Base-by-base conservation (phyloP, 2,797 vertebrate species). In the Takifugu ocellatus region DNA sequence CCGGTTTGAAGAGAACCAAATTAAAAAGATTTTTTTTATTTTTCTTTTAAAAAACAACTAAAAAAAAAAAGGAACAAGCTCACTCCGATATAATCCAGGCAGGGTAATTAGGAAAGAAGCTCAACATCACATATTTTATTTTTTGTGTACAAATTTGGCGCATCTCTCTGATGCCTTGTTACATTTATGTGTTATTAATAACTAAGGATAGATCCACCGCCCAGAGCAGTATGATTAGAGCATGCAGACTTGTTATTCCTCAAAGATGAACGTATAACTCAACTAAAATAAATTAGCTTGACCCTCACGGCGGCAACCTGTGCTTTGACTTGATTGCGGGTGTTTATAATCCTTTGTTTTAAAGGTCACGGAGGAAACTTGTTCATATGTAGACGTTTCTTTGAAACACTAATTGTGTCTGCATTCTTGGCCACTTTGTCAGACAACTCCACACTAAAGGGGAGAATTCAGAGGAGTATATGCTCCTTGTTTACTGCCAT, bases 401-500 rank as follows among this genome's bases (percentile, higher is more conserved):
- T 76, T 75, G 77, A 73, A 74, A 59, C 56, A 25, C 72, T 89
- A 87, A 90, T 87, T 85, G 85, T 64, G 74, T 70, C 75, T 63
- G 69, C 74, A 81, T 84, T 87, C 70, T 79, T 79, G 75, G 72
- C 79, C 77, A 81, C 81, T 84, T 79, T 87, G 77, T 82, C 68
- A 74, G 82, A 82, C 78, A 51, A 75, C 73, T 72, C 56, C 49
- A 5, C 66, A 66, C 60, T 56, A n/a, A 62, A 69, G 76, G 77
- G 70, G 2, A 49, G 57, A 56, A 71, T 66, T 77, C 74, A 70
- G 70, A 78, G 60, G 70, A 82, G 72, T 59, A 21, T 60, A 42
- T 62, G 66, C 54, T 7, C 77, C 79, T 84, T 89, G 88, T 90
- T 90, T 90, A 89, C 83, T 51, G 63, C 69, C 49, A 82, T 86